Evolutionary conservation across 2,888 invertebrate species (phyloP), one percentile per base, ranked within the genome.

Genomic region (Euzophera pinguis): DNA sequence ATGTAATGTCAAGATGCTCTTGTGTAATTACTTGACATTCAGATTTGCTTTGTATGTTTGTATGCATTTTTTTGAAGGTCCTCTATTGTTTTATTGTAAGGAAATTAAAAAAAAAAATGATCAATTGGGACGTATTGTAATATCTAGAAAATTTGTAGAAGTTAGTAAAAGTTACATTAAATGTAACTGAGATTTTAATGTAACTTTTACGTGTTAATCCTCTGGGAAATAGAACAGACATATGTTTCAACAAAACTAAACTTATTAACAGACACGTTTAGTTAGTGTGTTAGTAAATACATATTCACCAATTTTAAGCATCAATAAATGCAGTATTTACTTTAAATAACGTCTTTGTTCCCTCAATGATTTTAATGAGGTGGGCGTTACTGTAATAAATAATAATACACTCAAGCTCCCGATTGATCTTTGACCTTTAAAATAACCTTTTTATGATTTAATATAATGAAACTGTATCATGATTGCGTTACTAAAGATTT

Each of bases 1-100:
- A 80, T 72, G 80, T 81, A 90, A 90, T 90, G 89, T 87, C 89
- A 90, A 84, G 88, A 88, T 83, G 80, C 75, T 77, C 71, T 88
- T 85, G 83, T 67, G 86, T 77, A 87, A 86, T 5, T 73, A 71
- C 71, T 75, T 85, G 83, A 82, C 81, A 85, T 82, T 83, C 75
- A 73, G 67, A 73, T 78, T 78, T 76, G 73, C 75, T 76, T 79
- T 75, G 77, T 76, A 73, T 69, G 70, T 70, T 69, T 57, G 63
- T 62, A 62, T 67, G 61, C 61, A n/a, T 61, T 65, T 71, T 70
- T 75, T 71, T 61, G 64, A 68, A 64, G 59, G 60, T 53, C 57
- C 69, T 70, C 67, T 60, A 73, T 77, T 78, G 72, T 73, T 64
- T 64, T 12, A 9, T 32, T 22, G n/a, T 22, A 22, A 22, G 3